phyloP scores from a whole-genome alignment of 2,797 vertebrate genomes.

The Macropodus opercularis region DNA sequence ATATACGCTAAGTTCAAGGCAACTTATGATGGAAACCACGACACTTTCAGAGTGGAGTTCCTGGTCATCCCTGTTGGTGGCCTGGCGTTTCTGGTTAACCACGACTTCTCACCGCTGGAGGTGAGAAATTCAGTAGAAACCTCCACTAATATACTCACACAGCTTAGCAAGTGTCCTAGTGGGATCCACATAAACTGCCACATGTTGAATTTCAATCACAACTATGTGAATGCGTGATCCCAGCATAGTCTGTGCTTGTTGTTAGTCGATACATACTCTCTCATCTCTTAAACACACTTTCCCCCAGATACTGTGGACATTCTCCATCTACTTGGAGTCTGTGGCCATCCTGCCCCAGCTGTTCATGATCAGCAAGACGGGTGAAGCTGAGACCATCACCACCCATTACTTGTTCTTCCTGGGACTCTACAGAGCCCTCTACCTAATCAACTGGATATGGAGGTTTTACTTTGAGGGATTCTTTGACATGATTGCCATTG shows the following conservation, averaged over 20 bases:
- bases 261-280: neutral
- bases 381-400: slow-evolving; percentile 98
- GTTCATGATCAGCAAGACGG: slow-evolving; percentile 99
- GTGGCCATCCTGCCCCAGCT: slow-evolving; percentile 97
- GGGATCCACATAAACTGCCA: neutral
- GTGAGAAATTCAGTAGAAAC: slow-evolving; percentile 70
- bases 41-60: slow-evolving; percentile 96
- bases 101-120: slow-evolving; percentile 97
- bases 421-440: slow-evolving; percentile 95
- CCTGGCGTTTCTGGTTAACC: slow-evolving; percentile 94
- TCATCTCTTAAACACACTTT: neutral
- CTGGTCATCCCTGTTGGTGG: slow-evolving; percentile 95
- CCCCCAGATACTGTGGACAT: slow-evolving; percentile 94
- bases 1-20: slow-evolving; percentile 98
- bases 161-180: neutral
- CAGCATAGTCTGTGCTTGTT: neutral
- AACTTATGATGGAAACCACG: slow-evolving; percentile 96
- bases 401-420: slow-evolving; percentile 98
- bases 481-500: slow-evolving; percentile 98
- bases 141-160: neutral
- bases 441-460: slow-evolving; percentile 99
- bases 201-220: no score
- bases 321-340: slow-evolving; percentile 97
- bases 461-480: slow-evolving; percentile 98
- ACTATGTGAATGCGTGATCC: neutral